A percentile compares a stretch with the other conserved stretches of the same genome.
phyloP scores from a whole-genome alignment of 1,140 invertebrate species.

The Tetramorium simillimum region DNA sequence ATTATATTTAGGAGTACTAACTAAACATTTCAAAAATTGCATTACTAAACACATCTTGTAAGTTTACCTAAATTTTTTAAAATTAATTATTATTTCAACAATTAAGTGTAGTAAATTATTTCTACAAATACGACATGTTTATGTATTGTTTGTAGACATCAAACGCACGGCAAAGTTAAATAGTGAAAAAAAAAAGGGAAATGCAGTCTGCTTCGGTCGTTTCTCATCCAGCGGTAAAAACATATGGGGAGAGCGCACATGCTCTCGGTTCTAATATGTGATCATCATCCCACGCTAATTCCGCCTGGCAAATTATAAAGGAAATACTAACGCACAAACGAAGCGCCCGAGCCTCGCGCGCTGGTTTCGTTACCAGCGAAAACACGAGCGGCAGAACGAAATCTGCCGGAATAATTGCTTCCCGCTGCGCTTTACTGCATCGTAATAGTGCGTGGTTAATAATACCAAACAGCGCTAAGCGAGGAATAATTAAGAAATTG shows the following conservation, averaged over 20 bases:
- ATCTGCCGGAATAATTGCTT: conserved; percentile 58
- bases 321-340: conserved; percentile 6
- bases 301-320: conserved; percentile 12
- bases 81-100: background rate
- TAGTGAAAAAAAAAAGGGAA: background rate
- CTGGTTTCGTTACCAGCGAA: background rate
- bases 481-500: conserved; percentile 68
- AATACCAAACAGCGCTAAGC: conserved; percentile 64
- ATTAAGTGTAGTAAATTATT: background rate
- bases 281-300: conserved; percentile 10
- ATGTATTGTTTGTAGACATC: background rate
- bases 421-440: conserved; percentile 59
- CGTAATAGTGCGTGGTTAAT: conserved; percentile 57
- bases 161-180: background rate
- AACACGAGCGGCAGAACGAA: background rate
- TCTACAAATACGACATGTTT: background rate
- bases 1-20: too few species aligned
- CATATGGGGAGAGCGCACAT: background rate
- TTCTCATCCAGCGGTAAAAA: conserved; percentile 5
- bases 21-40: too few species aligned
- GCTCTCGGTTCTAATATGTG: background rate
- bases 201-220: background rate
- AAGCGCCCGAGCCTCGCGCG: background rate
- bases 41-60: too few species aligned
- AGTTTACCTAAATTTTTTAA: background rate